Percentiles rank a stretch among this genome's conserved stretches.
Conservation (phyloP, 2,888 invertebrate genomes). For the Smittia sp. region DNA sequence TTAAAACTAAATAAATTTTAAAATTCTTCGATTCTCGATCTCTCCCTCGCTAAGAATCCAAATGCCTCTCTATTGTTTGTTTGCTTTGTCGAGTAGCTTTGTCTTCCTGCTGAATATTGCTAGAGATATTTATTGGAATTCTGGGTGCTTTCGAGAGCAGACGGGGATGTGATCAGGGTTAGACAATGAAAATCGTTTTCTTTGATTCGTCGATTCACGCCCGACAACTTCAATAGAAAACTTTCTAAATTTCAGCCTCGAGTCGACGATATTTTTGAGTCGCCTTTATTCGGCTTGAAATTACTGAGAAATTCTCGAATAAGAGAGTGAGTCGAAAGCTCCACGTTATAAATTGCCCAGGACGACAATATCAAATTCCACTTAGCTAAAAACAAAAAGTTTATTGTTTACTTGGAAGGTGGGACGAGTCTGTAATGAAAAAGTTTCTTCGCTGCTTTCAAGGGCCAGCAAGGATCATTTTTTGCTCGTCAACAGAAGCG, state of each 20-base stretch:
- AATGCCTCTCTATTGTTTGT: not conserved
- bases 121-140: not conserved
- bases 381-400: not conserved
- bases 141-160: not conserved
- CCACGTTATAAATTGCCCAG: not conserved
- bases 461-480: not conserved
- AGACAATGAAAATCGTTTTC: not conserved
- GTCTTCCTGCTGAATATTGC: not conserved
- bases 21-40: not conserved
- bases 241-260: no score
- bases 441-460: not conserved
- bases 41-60: not conserved
- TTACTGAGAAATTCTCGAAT: no score
- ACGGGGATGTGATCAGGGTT: not conserved
- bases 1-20: conserved; percentile 30
- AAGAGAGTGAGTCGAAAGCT: not conserved
- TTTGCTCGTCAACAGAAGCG: not conserved
- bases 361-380: conserved; percentile 12
- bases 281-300: no score
- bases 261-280: no score
- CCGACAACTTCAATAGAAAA: no score
- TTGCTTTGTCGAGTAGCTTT: not conserved
- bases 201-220: not conserved
- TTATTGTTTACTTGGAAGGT: not conserved
- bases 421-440: not conserved